Conservation (phyloP, 1,140 invertebrate genomes). For the Drosophila ficusphila region DNA sequence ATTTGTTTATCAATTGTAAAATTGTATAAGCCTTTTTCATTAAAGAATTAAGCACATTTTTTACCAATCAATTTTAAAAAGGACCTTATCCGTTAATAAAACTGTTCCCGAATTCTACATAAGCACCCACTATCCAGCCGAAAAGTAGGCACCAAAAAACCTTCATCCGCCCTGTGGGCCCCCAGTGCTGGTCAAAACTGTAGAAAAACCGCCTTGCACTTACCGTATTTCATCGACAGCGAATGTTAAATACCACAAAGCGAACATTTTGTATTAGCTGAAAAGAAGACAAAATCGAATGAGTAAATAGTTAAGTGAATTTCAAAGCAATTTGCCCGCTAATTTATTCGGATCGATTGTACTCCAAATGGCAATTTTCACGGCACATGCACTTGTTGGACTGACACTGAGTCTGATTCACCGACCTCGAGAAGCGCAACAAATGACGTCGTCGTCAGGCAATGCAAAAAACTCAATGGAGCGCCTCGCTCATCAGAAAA, state of each 20-base stretch:
- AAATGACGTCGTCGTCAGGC: conserved; percentile 28
- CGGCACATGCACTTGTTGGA: conserved; percentile 18
- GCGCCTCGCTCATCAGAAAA: background rate
- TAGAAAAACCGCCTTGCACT: conserved; percentile 31
- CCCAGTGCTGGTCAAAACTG: conserved; percentile 54
- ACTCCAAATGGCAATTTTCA: conserved; percentile 33
- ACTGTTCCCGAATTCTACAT: too few species aligned
- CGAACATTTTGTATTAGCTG: conserved; percentile 74
- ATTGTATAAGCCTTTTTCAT: too few species aligned
- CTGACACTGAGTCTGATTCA: conserved; percentile 16
- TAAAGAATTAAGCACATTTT: too few species aligned
- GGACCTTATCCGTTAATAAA: too few species aligned
- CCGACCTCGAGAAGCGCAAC: conserved; percentile 38
- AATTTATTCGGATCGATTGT: conserved; percentile 2
- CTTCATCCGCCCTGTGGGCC: background rate
- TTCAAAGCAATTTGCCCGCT: conserved; percentile 6
- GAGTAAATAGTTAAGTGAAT: conserved; percentile 4
- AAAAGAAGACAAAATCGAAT: conserved; percentile 34
- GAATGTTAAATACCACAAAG: conserved; percentile 81
- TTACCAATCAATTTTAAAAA: too few species aligned
- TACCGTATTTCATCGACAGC: conserved; percentile 81
- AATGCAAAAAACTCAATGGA: conserved; percentile 2
- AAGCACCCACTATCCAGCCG: conserved; percentile 2
- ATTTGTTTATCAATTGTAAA: too few species aligned
- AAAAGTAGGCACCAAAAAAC: conserved; percentile 51